Percentiles rank a stretch among this genome's conserved stretches.
phyloP scores from a whole-genome alignment of 1,140 invertebrate genomes.

The Tetranychus cinnabarinus region DNA sequence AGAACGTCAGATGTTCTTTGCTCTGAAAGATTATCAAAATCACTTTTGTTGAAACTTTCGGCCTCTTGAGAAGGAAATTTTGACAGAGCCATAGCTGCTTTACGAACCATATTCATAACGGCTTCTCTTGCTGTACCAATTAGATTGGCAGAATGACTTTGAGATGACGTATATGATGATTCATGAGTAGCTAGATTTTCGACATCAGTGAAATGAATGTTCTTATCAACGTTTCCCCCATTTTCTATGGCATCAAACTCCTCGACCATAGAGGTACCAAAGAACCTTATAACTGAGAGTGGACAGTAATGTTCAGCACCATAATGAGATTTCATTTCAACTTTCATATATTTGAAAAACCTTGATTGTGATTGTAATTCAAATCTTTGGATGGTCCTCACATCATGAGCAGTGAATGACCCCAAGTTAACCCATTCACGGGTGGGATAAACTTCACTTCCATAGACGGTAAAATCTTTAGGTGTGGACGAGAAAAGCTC shows the following conservation, averaged over 20 bases:
- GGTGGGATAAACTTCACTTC: conserved; percentile 71
- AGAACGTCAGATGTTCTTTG: neutral
- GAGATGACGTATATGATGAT: neutral
- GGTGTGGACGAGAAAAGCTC: conserved; percentile 93
- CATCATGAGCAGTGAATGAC: conserved; percentile 60
- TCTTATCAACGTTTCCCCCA: conserved; percentile 1
- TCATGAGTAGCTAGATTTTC: neutral
- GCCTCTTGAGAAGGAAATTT: neutral
- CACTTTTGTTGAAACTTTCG: neutral
- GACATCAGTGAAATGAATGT: conserved; percentile 1
- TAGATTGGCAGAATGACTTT: conserved; percentile 28
- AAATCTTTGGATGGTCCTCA: conserved; percentile 66
- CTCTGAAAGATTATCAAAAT: neutral
- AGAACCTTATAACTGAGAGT: conserved; percentile 66
- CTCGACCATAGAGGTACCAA: conserved; percentile 41
- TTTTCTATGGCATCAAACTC: conserved; percentile 15
- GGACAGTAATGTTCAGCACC: conserved; percentile 94
- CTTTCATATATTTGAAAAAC: conserved; percentile 73
- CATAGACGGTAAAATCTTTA: conserved; percentile 50
- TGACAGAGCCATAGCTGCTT: conserved; percentile 49
- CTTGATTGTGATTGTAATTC: conserved; percentile 42
- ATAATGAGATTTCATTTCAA: conserved; percentile 71
- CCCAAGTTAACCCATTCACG: conserved; percentile 72
- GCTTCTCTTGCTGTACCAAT: conserved; percentile 61
- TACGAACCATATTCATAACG: conserved; percentile 63